Base-by-base conservation (phyloP, 2,113 vertebrate genomes). In the Phyllostomus hastatus region DNA sequence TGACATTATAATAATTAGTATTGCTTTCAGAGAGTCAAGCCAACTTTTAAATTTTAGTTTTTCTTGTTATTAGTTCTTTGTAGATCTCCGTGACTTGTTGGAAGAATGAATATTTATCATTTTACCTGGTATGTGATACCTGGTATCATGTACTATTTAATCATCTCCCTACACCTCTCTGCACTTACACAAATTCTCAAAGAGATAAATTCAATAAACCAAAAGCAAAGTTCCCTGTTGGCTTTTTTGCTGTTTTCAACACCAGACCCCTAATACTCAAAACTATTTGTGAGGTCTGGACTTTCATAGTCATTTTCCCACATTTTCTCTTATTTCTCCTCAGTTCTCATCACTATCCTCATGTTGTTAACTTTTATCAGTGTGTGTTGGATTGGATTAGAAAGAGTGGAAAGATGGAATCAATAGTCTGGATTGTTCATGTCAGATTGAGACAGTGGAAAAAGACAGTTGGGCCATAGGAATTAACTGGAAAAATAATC, bases 1-100 rank as follows among this genome's bases (percentile, higher is more conserved):
- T 78, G 89, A 59, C 41, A 90, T 96, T 90, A 84, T 1, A 59
- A 41, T 97, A 90, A 92, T 97, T 95, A 67, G 35, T 91, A 92
- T 82, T 93, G 35, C 54, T 89, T 92, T 85, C 31, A 78, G 48
- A 31, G n/a, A 89, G 26, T 79, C 4, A 72, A 89, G 15, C 5
- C n/a, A 54, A 80, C 52, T 93, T 94, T 92, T 79, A 76, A 35
- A 93, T 82, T 96, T 95, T 52, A 90, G 35, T 73, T 83, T 67
- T 90, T 80, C 17, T 81, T 76, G 22, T 35, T 95, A 33, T 66
- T 64, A 86, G 15, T 75, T 97, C 17, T 92, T 94, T 16, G 70
- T 26, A 75, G 38, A 70, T 75, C 52, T 91, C 94, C 46, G 73
- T 41, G 10, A 89, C 86, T 15, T 16, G 12, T 80, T 86, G 82